Evolutionary conservation across 2,888 invertebrate genomes (phyloP), one percentile per base, ranked within the genome.

Genomic region (Coecobrya sp.): DNA sequence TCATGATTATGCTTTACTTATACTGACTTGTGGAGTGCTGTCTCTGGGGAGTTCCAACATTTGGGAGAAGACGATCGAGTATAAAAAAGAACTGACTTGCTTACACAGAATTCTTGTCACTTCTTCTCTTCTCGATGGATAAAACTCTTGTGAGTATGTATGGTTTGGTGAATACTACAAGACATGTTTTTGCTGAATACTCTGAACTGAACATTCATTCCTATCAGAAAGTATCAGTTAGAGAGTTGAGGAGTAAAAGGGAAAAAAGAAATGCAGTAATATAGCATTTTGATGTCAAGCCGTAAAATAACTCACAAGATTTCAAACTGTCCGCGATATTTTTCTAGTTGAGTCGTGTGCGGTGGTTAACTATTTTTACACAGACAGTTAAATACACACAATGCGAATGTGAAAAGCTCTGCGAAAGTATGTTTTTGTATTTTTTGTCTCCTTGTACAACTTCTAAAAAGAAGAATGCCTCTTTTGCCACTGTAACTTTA

Each of bases 231-330:
- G 70, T 70, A 70, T 70, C 70, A 36, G 42, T 65, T 82, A n/a
- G n/a, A n/a, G 59, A 59, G 52, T 59, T 10, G 19, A 52, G 16
- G 5, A 70, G 70, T n/a, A 36, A 42, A 42, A n/a, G 52, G 27
- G 65, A 84, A 36, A 82, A 36, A 84, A 36, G 68, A 36, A 45
- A 70, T 70, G 73, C 45, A 76, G 42, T 86, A 59, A 73, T 55
- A 73, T 73, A 73, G 86, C 73, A 55, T 59, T 45, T 76, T 76
- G 45, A 73, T 86, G 73, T 86, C 86, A 76, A 73, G 55, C 36
- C 11, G 55, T 76, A 73, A 73, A 86, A 86, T 86, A 86, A 86
- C 73, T 86, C 76, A 70, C 70, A 86, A 59, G 86, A 86, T 86
- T 86, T 86, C 59, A 76, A 86, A 86, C 42, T 59, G 36, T 68